A percentile compares a stretch with the other conserved stretches of the same genome.
phyloP scores from a whole-genome alignment of 2,888 invertebrate species.

The Hedychridium roseum region DNA sequence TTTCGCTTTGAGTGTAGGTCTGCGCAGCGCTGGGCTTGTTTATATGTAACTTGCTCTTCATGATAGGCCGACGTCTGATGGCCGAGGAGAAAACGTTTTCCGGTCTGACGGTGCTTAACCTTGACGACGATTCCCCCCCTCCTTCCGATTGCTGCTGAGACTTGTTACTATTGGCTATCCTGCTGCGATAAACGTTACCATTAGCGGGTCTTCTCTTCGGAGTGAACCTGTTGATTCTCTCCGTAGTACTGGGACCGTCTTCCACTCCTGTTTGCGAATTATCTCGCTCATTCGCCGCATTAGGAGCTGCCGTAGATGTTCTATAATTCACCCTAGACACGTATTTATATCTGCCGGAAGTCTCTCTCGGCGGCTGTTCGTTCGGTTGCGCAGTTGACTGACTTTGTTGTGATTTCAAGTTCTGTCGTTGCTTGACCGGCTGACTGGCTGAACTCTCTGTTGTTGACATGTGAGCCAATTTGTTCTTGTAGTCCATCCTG shows the following conservation, averaged over 20 bases:
- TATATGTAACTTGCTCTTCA: conserved; percentile 38
- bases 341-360: conserved; percentile 52
- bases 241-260: conserved; percentile 37
- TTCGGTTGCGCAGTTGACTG: too few relatives aligned
- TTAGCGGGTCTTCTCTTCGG: conserved; percentile 49
- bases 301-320: conserved; percentile 39
- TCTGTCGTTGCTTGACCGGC: conserved; percentile 20
- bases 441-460: conserved; percentile 29
- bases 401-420: conserved; percentile 12
- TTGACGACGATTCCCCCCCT: conserved; percentile 19
- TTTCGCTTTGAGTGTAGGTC: conserved; percentile 27
- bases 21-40: too few relatives aligned
- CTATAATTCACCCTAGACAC: conserved; percentile 49
- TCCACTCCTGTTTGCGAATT: conserved; percentile 8
- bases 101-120: conserved; percentile 43
- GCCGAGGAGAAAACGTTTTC: conserved; percentile 52
- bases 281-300: conserved; percentile 28
- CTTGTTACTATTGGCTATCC: conserved; percentile 31
- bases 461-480: conserved; percentile 32
- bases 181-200: conserved; percentile 49
- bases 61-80: conserved; percentile 45
- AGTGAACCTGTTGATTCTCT: conserved; percentile 44
- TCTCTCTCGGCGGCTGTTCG: conserved; percentile 39
- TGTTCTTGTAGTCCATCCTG: conserved; percentile 66
- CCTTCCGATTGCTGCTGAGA: conserved; percentile 11